phyloP scores from a whole-genome alignment of 2,797 vertebrate species.

The Anomalospiza imberbis region DNA sequence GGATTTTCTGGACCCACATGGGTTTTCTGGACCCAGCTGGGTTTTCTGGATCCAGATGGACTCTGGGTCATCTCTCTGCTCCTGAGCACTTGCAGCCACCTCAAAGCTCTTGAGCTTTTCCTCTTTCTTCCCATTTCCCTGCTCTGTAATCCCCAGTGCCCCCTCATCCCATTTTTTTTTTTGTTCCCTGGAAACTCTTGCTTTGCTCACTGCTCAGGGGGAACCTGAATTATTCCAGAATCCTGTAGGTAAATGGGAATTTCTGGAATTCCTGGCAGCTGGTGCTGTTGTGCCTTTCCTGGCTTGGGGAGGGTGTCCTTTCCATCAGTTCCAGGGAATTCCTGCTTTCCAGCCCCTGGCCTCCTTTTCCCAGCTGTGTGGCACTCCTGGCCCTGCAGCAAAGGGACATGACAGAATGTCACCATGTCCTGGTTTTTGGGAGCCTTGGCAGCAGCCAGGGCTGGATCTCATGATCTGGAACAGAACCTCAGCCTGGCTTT shows the following conservation, averaged over 20 bases:
- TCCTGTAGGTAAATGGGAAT: accelerated
- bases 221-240: background rate
- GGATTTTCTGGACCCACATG: background rate
- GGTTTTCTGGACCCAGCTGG: background rate
- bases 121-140: background rate
- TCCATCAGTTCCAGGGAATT: background rate
- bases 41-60: background rate
- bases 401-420: background rate
- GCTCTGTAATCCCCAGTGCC: background rate
- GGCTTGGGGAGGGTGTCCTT: no score
- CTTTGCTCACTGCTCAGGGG: background rate
- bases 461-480: background rate
- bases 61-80: background rate
- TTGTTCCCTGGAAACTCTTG: accelerated
- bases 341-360: background rate
- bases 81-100: background rate
- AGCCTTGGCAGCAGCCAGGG: background rate
- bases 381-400: background rate
- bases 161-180: background rate
- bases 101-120: background rate
- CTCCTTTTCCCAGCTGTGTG: background rate
- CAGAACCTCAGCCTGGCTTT: background rate
- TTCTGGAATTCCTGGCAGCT: background rate
- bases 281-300: background rate
- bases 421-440: background rate